Percentiles rank a stretch among this genome's conserved stretches.
Conservation (phyloP, 2,797 vertebrate species). For the Sylvia borin region DNA sequence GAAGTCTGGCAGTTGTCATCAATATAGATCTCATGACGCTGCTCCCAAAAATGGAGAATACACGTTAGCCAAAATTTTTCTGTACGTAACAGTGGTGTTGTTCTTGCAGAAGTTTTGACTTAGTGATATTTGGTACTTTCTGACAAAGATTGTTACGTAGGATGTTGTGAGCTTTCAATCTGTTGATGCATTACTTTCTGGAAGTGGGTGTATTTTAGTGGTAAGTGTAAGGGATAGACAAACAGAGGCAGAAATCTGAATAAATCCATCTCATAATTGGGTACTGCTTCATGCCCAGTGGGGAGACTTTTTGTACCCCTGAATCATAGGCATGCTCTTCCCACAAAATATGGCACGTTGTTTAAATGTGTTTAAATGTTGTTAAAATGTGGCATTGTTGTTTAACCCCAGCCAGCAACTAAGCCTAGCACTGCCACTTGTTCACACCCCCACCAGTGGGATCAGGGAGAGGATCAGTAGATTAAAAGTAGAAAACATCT, state of each 20-base stretch:
- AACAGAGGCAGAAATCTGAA: not conserved
- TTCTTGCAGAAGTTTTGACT: not conserved
- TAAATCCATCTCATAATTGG: not conserved
- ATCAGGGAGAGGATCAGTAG: not conserved
- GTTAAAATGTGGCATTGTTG: not conserved
- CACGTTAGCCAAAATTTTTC: not conserved
- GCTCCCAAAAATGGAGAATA: not conserved
- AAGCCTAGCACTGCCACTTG: not conserved
- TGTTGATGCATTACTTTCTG: not conserved
- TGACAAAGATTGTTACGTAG: not conserved
- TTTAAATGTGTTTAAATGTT: not conserved
- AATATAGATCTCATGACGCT: not conserved
- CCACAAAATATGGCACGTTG: rapidly evolving
- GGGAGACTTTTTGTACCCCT: not conserved
- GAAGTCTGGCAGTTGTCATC: constrained; percentile 5
- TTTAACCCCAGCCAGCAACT: not conserved
- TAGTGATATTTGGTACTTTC: not conserved
- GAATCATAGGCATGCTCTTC: not conserved
- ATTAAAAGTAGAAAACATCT: not conserved
- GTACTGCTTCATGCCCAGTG: not conserved
- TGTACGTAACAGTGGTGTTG: not conserved
- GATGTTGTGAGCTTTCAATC: not conserved
- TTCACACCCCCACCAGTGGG: not conserved
- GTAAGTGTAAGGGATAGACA: not conserved
- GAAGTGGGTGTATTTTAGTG: constrained; percentile 20